Evolutionary conservation across 2,797 vertebrate species (phyloP).

Genomic region (Fundulus diaphanus): DNA sequence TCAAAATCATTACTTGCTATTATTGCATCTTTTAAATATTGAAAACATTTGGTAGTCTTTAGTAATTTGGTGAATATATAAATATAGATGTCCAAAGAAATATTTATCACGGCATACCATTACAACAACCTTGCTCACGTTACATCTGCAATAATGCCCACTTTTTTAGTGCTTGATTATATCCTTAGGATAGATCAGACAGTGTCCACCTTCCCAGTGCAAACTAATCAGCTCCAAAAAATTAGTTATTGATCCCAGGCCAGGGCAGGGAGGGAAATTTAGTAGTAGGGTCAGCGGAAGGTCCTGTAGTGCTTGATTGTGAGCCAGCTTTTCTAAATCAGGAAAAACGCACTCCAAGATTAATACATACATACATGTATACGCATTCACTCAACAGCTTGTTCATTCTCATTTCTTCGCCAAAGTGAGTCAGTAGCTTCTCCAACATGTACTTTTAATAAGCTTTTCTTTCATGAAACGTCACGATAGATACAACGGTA

Average conservation of each 20-base stretch:
- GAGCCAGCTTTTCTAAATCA: constrained; percentile 49
- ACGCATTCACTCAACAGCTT: constrained; percentile 23
- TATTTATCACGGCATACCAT: constrained; percentile 53
- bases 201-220: constrained; percentile 88
- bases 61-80: neutral
- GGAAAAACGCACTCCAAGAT: constrained; percentile 33
- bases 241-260: constrained; percentile 98
- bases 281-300: constrained; percentile 86
- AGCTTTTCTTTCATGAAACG: constrained; percentile 51
- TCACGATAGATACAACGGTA: constrained; percentile 35
- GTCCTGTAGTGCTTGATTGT: constrained; percentile 54
- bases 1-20: neutral
- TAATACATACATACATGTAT: constrained; percentile 18
- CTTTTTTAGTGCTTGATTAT: constrained; percentile 94
- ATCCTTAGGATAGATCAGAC: constrained; percentile 90
- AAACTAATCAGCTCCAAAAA: constrained; percentile 99
- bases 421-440: constrained; percentile 72
- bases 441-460: constrained; percentile 58
- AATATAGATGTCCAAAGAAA: constrained; percentile 47
- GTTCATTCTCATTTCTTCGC: constrained; percentile 12
- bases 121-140: constrained; percentile 60
- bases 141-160: constrained; percentile 79
- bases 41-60: neutral
- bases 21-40: neutral
- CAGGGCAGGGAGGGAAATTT: constrained; percentile 82